Evolutionary conservation across 2,888 invertebrate species (phyloP).

Genomic region (Cyaniris semiargus): DNA sequence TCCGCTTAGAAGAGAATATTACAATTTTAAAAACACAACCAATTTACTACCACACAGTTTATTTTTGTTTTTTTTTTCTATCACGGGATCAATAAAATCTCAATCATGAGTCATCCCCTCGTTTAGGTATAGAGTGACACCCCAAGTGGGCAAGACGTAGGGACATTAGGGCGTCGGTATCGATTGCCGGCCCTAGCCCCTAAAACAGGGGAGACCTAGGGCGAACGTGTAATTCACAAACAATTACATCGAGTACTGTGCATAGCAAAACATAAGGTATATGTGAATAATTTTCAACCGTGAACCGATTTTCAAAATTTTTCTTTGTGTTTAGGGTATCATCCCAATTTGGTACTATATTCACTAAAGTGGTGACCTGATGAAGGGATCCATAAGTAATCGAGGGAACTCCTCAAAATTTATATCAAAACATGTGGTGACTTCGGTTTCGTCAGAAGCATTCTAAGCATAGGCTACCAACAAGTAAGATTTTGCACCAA

Average conservation of each 20-base stretch:
- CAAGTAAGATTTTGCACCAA: too few relatives aligned
- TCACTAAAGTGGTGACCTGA: too few relatives aligned
- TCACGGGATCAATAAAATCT: slow-evolving; percentile 32
- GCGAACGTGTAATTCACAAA: slow-evolving; percentile 5
- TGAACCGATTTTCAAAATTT: too few relatives aligned
- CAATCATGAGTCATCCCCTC: slow-evolving; percentile 33
- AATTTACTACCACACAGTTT: neutral
- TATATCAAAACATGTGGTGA: too few relatives aligned
- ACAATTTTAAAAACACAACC: too few relatives aligned
- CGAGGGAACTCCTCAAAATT: too few relatives aligned
- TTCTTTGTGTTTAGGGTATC: too few relatives aligned
- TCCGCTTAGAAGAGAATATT: too few relatives aligned
- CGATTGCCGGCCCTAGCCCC: slow-evolving; percentile 14
- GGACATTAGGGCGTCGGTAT: slow-evolving; percentile 28
- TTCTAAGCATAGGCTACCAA: too few relatives aligned
- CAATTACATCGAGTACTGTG: slow-evolving; percentile 25
- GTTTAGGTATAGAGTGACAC: slow-evolving; percentile 32
- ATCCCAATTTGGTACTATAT: too few relatives aligned
- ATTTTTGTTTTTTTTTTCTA: neutral
- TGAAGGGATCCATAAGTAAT: too few relatives aligned
- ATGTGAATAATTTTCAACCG: neutral
- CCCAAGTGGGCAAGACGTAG: slow-evolving; percentile 32
- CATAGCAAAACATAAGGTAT: neutral
- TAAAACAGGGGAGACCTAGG: slow-evolving; percentile 26
- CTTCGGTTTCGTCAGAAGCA: too few relatives aligned